Evolutionary conservation across 1,140 invertebrate species (phyloP), one percentile per base, ranked within the genome.

Genomic region (Drosophila bocqueti): DNA sequence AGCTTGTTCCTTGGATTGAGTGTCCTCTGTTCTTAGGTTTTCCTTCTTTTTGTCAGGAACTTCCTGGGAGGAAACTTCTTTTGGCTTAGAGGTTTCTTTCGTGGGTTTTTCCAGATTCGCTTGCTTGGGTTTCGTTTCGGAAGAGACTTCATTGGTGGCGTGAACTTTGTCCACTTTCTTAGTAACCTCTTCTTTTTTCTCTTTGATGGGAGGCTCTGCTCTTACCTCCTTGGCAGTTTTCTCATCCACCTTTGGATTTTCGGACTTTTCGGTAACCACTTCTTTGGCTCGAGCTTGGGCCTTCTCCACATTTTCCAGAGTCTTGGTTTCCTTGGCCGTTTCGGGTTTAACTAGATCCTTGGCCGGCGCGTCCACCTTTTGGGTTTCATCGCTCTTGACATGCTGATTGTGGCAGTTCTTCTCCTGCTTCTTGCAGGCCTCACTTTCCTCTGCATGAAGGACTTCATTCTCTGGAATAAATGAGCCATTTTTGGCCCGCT

Each of bases 291-390:
- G 50, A 10, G 29, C 66, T 13, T 69, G 82, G 0, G 75, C 85
- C n/a, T 66, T 90, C 16, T 89, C 86, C 38, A 82, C 74, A 13
- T 89, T 89, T 38, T 81, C 49, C 18, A 89, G 36, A 7, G 84
- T 89, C 46, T 89, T 89, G 15, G 78, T 79, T 50, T 89, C 84
- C 24, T 89, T 89, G 1, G 77, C 78, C 8, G 78, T 55, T 26
- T 84, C 84, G 0, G 84, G 84, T 26, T 89, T 63, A 34, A 59
- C 2, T 24, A 11, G 59, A 4, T 52, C 42, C 9, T 46, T 10
- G 9, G 16, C 16, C 6, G 18, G 18, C 29, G 71, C 59, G 8
- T 83, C 82, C 9, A 76, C 1, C 18, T 78, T 76, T 8, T 80
- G 73, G 2, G 42, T 43, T 16, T 87, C 79, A 11, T 83, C 83